These are phyloP conservation scores for Aphelenchoides fujianensis DNA, from an alignment of 1,140 invertebrate genomes.

Conservation along the genomic window DNA sequence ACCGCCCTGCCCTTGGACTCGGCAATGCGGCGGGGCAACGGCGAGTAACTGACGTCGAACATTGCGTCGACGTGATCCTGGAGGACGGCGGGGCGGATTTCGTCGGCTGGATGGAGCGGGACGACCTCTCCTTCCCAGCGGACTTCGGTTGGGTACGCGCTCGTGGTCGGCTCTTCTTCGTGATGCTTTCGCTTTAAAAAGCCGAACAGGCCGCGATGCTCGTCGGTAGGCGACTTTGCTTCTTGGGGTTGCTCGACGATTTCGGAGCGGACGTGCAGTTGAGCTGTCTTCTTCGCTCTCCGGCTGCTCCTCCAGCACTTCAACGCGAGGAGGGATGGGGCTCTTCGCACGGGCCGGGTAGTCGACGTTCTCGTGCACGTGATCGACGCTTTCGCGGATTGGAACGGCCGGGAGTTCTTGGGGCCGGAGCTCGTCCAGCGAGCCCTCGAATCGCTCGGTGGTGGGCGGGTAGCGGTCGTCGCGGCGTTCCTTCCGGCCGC, in stretches of 20 bases:
- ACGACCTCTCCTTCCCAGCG: neutral
- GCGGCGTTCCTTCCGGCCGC: neutral
- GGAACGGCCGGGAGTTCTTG: neutral
- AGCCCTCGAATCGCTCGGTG: constrained; percentile 28
- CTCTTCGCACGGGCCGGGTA: no score
- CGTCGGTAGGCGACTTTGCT: neutral
- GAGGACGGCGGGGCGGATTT: neutral
- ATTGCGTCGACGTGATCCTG: neutral
- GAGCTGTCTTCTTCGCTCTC: neutral
- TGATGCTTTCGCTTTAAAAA: neutral
- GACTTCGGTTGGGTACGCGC: neutral
- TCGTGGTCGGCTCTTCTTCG: neutral
- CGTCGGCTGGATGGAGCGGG: neutral
- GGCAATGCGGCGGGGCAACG: neutral
- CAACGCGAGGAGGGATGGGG: no score
- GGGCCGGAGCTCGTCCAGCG: constrained; percentile 7
- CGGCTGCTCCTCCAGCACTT: neutral
- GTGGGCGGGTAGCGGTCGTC: neutral
- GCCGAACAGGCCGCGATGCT: neutral
- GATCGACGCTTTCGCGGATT: neutral
- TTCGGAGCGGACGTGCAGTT: neutral
- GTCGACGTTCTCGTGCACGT: neutral
- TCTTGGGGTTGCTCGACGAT: neutral
- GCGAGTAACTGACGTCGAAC: neutral
- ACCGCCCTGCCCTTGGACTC: neutral